Evolutionary conservation across 2,113 vertebrate species (phyloP), one percentile per base, ranked within the genome.

Genomic region (Syngnathus floridae): DNA sequence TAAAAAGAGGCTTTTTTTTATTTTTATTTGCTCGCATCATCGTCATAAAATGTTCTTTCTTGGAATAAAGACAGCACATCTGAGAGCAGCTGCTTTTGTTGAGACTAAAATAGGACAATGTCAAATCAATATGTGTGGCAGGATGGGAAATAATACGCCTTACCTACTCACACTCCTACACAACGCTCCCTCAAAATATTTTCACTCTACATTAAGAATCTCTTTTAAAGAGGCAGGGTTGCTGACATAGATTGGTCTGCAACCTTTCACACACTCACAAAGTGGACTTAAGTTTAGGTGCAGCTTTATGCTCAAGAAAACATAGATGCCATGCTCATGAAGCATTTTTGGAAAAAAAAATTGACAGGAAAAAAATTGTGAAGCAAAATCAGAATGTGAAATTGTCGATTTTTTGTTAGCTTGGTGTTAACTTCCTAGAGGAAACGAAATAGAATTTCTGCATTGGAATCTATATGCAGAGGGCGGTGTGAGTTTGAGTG

Each of bases 401-500:
- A 12, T 7, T 12, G 14, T 61, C 38, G 22, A 3, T 38, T 19
- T n/a, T 31, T 36, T 19, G 16, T 37, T 36, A 49, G 21, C 8
- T 57, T 57, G 17, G 5, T 38, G 11, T 46, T 65, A 43, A 61
- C 41, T 65, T 71, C 62, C 46, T 35, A 17, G 41, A 35, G 16
- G 40, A 55, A 70, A 69, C 35, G n/a, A 73, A 60, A 72, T 82
- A 4, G 26, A 71, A 58, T 67, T 46, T 26, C 66, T 62, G 64
- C 22, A 10, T 75, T 74, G 79, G 64, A 54, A 66, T 76, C 73
- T 14, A 62, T 74, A 79, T 62, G 76, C 72, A 81, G 72, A 74
- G 69, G 76, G 77, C 49, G 70, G 74, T 83, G 86, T 5, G 69
- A 81, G 72, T 72, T 79, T 75, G 85, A 84, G 84, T 84, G 81